Conservation (phyloP, 37 sponge, comb jelly and placozoan species). For the Haliclona indistincta region DNA sequence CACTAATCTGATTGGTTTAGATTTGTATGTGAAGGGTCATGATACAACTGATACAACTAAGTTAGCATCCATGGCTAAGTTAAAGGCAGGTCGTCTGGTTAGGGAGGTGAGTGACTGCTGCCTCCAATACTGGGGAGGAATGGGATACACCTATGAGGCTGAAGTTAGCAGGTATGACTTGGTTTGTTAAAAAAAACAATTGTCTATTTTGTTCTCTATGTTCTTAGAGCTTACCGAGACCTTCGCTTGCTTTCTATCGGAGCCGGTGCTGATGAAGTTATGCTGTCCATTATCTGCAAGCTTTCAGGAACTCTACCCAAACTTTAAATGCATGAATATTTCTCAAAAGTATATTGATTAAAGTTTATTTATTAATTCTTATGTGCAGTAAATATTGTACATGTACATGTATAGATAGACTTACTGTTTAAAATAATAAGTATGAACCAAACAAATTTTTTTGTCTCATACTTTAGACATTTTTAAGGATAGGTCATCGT, state of each 20-base stretch:
- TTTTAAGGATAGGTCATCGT: too few relatives aligned
- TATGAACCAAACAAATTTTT: not conserved
- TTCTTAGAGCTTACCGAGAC: slow-evolving; percentile 61
- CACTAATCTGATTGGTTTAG: slow-evolving; percentile 13
- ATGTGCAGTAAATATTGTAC: not conserved
- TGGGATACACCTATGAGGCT: slow-evolving; percentile 95
- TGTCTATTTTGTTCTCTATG: not conserved
- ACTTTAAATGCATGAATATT: not conserved
- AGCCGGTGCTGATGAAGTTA: slow-evolving; percentile 95
- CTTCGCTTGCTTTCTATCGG: slow-evolving; percentile 86
- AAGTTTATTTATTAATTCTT: not conserved
- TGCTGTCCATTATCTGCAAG: slow-evolving; percentile 92
- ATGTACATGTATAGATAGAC: not conserved
- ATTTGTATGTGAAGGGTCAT: slow-evolving; percentile 64
- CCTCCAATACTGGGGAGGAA: slow-evolving; percentile 98
- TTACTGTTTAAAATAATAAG: not conserved
- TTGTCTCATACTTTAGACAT: too few relatives aligned
- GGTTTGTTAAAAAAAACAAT: not conserved
- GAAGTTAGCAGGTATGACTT: slow-evolving; percentile 59
- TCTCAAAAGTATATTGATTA: not conserved
- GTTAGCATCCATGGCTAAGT: slow-evolving; percentile 96
- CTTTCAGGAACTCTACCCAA: slow-evolving; percentile 74
- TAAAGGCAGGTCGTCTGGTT: slow-evolving; percentile 88
- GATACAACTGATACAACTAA: slow-evolving; percentile 90
- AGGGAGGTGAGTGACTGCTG: slow-evolving; percentile 76